Base-by-base conservation (phyloP, 2,888 invertebrate species). In the Heliconius charithonia region DNA sequence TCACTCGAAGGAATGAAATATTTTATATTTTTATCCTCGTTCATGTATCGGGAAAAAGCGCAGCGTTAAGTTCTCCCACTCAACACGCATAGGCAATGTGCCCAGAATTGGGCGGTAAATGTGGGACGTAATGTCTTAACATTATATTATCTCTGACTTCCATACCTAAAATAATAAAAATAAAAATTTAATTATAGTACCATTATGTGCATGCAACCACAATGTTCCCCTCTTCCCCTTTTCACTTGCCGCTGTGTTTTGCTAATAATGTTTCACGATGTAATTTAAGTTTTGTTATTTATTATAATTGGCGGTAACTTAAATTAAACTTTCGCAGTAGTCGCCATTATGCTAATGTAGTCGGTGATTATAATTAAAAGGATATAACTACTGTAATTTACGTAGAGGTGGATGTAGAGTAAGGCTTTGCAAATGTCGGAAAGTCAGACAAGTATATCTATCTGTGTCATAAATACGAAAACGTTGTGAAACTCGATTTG, bases 251-350 rank as follows among this genome's bases (percentile, higher is more conserved):
- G 75, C 78, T 76, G 75, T 78, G 77, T 81, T 79, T 75, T 71
- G 71, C 74, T 79, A 79, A 82, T 82, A 80, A 79, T 74, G 67
- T 77, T 74, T 79, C 73, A 76, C 76, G 56, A 65, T 75, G 63
- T 77, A 70, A 85, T 85, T 87, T 87, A 85, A 87, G 86, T 85
- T 84, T 83, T 85, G 80, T 63, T 74, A 74, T 74, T 74, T 74
- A 74, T 74, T 74, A 65, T 74, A 74, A 74, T 74, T 74, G 74
- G 62, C 32, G 63, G 63, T 65, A 74, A 74, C 29, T 74, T 74
- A 74, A 74, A 25, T 74, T 72, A 25, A 29, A 72, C n/a, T 72
- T 59, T 72, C 32, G 9, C 72, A 72, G 59, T 72, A 59, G 32
- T 59, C 59, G 56, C 59, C 72, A 72, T 72, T 72, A 72, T 59